Percentiles rank a stretch among this genome's conserved stretches.
Conservation (phyloP, 1,140 invertebrate genomes). For the Aporrectodea caliginosa region DNA sequence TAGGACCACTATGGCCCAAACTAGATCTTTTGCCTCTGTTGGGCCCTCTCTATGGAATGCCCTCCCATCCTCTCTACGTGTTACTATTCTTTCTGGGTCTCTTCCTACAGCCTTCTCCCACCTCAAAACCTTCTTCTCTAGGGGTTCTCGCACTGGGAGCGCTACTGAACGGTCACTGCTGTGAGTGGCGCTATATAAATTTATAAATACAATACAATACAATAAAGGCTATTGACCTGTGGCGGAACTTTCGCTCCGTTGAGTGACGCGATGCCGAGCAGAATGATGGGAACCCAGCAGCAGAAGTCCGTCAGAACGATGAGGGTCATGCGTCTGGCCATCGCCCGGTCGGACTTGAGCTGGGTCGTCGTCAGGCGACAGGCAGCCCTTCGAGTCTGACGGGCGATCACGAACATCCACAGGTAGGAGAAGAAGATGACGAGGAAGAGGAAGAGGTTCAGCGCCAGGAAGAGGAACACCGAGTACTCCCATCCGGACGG, state of each 20-base stretch:
- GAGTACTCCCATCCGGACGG: slow-evolving; percentile 64
- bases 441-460: slow-evolving; percentile 59
- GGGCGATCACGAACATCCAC: slow-evolving; percentile 61
- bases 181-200: too few species aligned
- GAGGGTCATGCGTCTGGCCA: slow-evolving; percentile 61
- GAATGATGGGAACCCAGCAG: slow-evolving; percentile 62
- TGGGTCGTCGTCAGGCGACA: slow-evolving; percentile 31
- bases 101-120: too few species aligned
- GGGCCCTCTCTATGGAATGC: too few species aligned
- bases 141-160: too few species aligned
- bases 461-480: slow-evolving; percentile 61
- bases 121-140: too few species aligned
- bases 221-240: too few species aligned
- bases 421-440: slow-evolving; percentile 60
- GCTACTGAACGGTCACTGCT: too few species aligned
- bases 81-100: too few species aligned
- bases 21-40: too few species aligned
- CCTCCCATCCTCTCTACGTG: too few species aligned
- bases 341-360: slow-evolving; percentile 56
- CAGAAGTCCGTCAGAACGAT: slow-evolving; percentile 62
- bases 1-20: too few species aligned
- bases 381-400: slow-evolving; percentile 57
- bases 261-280: slow-evolving; percentile 58
- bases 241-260: slow-evolving; percentile 56
- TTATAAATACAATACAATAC: too few species aligned